Evolutionary conservation across 2,113 vertebrate genomes (phyloP).

Genomic region (Synchiropus splendidus): DNA sequence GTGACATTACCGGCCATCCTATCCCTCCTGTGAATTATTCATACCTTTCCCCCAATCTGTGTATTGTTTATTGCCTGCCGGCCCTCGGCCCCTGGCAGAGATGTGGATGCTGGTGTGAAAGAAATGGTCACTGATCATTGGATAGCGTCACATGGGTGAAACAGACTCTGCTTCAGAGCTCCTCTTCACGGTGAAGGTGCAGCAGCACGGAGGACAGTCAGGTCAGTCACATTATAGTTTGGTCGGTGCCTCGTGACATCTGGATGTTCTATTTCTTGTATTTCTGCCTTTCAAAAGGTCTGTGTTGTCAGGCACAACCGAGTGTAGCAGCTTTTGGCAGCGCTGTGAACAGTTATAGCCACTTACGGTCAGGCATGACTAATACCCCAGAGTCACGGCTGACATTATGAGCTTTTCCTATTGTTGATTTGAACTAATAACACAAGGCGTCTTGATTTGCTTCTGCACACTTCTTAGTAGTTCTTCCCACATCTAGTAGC

Average conservation of each 20-base stretch:
- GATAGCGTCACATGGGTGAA: slow-evolving; percentile 24
- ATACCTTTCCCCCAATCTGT: slow-evolving; percentile 54
- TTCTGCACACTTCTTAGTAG: slow-evolving; percentile 1
- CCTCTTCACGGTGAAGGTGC: neutral
- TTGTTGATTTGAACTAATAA: slow-evolving; percentile 21
- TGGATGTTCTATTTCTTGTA: too few relatives aligned
- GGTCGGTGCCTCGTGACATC: too few relatives aligned
- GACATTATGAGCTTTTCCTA: slow-evolving; percentile 14
- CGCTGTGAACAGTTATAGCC: slow-evolving; percentile 27
- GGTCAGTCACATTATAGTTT: too few relatives aligned
- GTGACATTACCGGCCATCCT: slow-evolving; percentile 60
- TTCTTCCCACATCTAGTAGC: slow-evolving; percentile 3
- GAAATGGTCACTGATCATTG: slow-evolving; percentile 32
- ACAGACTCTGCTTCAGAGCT: slow-evolving; percentile 7
- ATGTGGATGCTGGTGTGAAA: slow-evolving; percentile 42
- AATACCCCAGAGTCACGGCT: slow-evolving; percentile 12
- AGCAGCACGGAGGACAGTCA: too few relatives aligned
- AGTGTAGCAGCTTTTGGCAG: slow-evolving; percentile 29
- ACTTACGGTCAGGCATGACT: slow-evolving; percentile 44
- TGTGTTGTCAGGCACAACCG: neutral
- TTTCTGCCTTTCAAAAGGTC: too few relatives aligned
- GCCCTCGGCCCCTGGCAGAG: slow-evolving; percentile 30
- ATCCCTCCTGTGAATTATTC: slow-evolving; percentile 69
- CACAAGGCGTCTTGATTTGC: neutral
- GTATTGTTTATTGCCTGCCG: slow-evolving; percentile 66